A percentile compares a stretch with the other conserved stretches of the same genome.
Conservation (phyloP, 2,888 invertebrate species). For the Cerastoderma edule region DNA sequence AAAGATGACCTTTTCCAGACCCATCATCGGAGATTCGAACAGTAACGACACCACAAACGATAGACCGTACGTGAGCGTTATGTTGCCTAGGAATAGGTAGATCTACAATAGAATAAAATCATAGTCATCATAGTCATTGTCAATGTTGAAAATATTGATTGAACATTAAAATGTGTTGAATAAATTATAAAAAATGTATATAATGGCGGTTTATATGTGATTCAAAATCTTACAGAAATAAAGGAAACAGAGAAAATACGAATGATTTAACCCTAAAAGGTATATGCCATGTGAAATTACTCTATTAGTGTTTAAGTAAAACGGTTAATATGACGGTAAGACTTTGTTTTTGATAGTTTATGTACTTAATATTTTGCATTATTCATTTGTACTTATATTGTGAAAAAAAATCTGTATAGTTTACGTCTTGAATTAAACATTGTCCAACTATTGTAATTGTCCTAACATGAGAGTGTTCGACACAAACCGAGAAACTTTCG, state of each 20-base stretch:
- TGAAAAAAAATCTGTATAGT: too few species aligned
- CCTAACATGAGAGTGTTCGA: too few species aligned
- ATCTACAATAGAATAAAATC: conserved; percentile 10
- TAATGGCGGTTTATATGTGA: background rate
- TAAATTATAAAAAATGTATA: background rate
- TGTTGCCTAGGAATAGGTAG: conserved; percentile 57
- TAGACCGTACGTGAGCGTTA: conserved; percentile 84
- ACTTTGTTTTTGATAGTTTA: too few species aligned
- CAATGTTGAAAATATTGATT: too few species aligned
- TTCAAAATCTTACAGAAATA: background rate
- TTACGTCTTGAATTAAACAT: too few species aligned
- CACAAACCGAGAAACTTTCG: too few species aligned
- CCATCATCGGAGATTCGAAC: conserved; percentile 31
- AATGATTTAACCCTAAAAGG: background rate
- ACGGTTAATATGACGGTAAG: too few species aligned
- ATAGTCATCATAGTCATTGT: too few species aligned
- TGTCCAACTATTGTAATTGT: too few species aligned
- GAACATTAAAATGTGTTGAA: background rate
- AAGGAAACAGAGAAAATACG: background rate
- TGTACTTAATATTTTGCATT: too few species aligned
- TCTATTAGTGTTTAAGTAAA: too few species aligned
- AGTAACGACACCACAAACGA: conserved; percentile 84
- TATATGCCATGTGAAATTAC: background rate
- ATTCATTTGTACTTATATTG: too few species aligned
- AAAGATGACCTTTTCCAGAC: conserved; percentile 25